Base-by-base conservation (phyloP, 2,888 invertebrate species). In the Caenorhabditis plicata region DNA sequence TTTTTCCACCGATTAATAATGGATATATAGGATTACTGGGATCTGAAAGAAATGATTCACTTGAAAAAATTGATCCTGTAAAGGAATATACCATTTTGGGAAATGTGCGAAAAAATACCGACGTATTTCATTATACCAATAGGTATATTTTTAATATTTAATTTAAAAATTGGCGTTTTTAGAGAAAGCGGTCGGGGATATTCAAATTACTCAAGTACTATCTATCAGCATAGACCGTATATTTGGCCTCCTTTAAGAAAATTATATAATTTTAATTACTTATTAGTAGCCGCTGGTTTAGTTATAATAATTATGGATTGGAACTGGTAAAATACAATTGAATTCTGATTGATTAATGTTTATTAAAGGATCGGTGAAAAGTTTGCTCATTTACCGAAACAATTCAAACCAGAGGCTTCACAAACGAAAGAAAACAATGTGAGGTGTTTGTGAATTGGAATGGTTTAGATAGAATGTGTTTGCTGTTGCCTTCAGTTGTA, bases 241-340 rank as follows among this genome's bases (percentile, higher is more conserved):
- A 69, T 77, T 13, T 77, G 75, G 74, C 74, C 74, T 17, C 76
- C 77, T 3, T 40, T 77, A 13, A 54, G 75, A 33, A 71, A 71
- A 39, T 38, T 73, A 3, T 70, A 58, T 36, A 54, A 68, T 19
- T 71, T 57, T 46, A 71, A 75, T 41, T 64, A 58, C 27, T 61
- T 32, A 15, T 17, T 68, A n/a, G 49, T 65, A 2, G 43, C 60
- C 8, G 50, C 38, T 4, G 41, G 70, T 15, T 38, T 64, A 19
- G n/a, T 61, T 2, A 20, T 66, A 39, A 23, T 66, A 8, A 39
- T 67, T 31, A 41, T 60, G 26, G 67, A 71, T 40, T 68, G 46
- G 32, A 65, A 69, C 44, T 63, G 69, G 75, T 73, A 20, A 27
- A 23, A 25, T 26, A 15, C 3, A 31, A 4, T 9, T 19, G 8